Percentiles rank a stretch among this genome's conserved stretches.
These are phyloP conservation scores for Rhagologus leucostigma DNA, from an alignment of 2,113 vertebrate species.

Conservation along the genomic window DNA sequence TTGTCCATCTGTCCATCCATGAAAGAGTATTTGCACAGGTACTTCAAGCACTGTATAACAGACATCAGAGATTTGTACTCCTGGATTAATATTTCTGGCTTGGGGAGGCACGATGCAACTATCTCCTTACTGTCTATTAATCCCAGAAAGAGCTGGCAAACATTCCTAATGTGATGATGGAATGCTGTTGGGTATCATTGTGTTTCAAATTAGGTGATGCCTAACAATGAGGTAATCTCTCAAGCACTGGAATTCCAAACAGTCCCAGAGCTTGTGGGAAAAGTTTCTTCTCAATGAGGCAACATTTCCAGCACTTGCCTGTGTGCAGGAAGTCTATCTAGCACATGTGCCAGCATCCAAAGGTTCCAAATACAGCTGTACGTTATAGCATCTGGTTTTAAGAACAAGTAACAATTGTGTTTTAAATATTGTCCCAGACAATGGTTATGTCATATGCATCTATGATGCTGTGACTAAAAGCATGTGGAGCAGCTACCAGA, in stretches of 20 bases:
- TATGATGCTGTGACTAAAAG: neutral
- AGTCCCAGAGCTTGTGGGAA: neutral
- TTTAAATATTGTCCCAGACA: neutral
- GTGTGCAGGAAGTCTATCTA: neutral
- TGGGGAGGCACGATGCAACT: neutral
- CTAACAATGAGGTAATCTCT: neutral
- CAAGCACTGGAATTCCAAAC: constrained; percentile 11
- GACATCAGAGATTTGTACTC: neutral
- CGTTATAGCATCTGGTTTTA: neutral
- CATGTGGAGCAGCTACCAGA: neutral
- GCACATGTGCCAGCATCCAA: neutral
- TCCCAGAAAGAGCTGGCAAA: neutral
- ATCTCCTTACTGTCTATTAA: neutral
- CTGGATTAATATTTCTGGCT: neutral
- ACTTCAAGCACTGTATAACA: neutral
- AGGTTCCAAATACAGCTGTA: neutral
- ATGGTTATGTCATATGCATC: neutral
- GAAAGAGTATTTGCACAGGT: neutral
- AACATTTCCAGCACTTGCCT: neutral
- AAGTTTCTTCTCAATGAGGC: neutral
- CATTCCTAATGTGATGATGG: neutral
- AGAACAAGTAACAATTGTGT: neutral
- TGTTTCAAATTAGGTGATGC: constrained; percentile 34
- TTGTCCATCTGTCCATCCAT: neutral
- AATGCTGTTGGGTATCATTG: neutral